Percentiles rank a stretch among this genome's conserved stretches.
Conservation (phyloP, 2,888 invertebrate genomes). For the Pegoplata infirma region DNA sequence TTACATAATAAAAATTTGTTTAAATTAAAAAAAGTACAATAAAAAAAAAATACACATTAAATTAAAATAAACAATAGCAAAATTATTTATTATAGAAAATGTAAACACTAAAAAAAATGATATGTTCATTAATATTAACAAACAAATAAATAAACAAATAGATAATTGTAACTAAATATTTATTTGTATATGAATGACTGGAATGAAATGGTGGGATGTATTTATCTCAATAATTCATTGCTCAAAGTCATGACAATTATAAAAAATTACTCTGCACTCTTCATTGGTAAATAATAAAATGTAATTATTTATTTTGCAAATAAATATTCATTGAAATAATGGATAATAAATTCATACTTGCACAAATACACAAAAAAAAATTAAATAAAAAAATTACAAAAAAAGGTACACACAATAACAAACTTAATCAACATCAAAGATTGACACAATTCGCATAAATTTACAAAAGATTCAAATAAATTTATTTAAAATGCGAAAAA, state of each 20-base stretch:
- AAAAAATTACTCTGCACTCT: constrained; percentile 28
- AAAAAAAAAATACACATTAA: no score
- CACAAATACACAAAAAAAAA: constrained; percentile 8
- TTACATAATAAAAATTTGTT: no score
- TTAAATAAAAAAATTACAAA: constrained; percentile 26
- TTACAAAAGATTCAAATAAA: constrained; percentile 55
- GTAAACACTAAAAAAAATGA: not conserved
- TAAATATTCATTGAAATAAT: constrained; percentile 49
- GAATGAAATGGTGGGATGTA: no score
- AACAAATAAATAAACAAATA: no score
- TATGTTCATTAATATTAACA: not conserved
- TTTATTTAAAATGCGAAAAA: constrained; percentile 17
- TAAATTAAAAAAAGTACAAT: no score
- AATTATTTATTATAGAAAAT: not conserved
- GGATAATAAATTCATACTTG: constrained; percentile 46
- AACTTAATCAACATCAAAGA: constrained; percentile 36
- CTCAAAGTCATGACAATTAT: constrained; percentile 57
- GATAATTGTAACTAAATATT: no score
- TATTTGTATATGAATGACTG: no score
- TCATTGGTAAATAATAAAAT: constrained; percentile 32
- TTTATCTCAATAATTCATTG: constrained; percentile 36
- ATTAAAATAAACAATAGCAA: no score
- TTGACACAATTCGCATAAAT: constrained; percentile 66
- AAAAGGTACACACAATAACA: not conserved
- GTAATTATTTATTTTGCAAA: constrained; percentile 55